Base-by-base conservation (phyloP, 2,888 invertebrate species). In the Oxystoma pomonae region DNA sequence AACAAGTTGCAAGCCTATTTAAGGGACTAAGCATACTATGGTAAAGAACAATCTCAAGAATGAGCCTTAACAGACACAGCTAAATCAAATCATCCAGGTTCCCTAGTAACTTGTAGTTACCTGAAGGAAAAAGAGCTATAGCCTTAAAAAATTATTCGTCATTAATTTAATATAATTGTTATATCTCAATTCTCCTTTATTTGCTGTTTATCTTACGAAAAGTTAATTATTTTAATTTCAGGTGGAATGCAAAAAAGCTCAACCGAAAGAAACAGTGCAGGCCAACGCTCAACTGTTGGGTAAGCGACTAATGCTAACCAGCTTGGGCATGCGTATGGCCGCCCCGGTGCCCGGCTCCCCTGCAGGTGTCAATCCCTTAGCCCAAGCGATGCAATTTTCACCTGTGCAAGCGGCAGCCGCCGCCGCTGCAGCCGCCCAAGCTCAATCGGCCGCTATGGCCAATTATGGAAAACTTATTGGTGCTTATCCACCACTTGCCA, bases 241-340 rank as follows among this genome's bases (percentile, higher is more conserved):
- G 68, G 73, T 87, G 56, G 94, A 94, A 80, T 94, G 94, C 81
- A 94, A 94, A 82, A 92, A 94, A 78, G 94, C 94, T 1, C 94
- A 94, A 82, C 94, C 94, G 20, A 94, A 94, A 78, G 94, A 94
- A 76, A 91, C 92, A 0, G 93, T 94, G 0, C 88, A 89, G 69
- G 88, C 89, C 2, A 86, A 87, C 62, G 85, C 87, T n/a, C 69
- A 68, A 19, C 79, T 88, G 18, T 78, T 89, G 60, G 87, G 89
- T 65, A 89, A 90, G 74, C 83, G 90, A 67, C 84, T 90, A 68
- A 87, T 89, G 77, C 79, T 90, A 69, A 90, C 91, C 73, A 86
- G 90, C 7, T 79, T 91, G 58, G 91, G 91, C 72, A 86, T 84
- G 80, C 85, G 83, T 74, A 78, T 91, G 82, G 81, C 85, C 72